Conservation (phyloP, 2,797 vertebrate species). For the Galagoides demidoff region DNA sequence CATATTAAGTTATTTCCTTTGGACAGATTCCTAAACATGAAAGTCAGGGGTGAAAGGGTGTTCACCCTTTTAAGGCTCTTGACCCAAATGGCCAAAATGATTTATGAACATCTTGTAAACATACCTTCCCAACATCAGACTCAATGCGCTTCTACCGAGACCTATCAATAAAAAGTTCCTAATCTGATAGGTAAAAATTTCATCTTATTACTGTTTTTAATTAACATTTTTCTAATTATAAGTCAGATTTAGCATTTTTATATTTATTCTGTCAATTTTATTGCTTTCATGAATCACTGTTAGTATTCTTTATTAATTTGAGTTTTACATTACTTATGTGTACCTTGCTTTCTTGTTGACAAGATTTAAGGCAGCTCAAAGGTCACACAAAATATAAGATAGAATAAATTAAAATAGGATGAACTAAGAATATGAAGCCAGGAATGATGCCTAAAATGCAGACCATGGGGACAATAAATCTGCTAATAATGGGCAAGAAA, state of each 20-base stretch:
- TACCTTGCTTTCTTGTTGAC: background rate
- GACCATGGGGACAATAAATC: background rate
- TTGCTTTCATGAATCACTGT: constrained; percentile 16
- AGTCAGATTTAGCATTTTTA: constrained; percentile 18
- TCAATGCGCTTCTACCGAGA: background rate
- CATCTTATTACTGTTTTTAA: constrained; percentile 10
- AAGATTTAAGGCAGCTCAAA: constrained; percentile 25
- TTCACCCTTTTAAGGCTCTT: constrained; percentile 54
- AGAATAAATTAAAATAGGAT: background rate
- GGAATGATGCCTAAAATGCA: background rate
- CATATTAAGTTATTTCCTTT: constrained; percentile 59
- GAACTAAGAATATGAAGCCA: background rate
- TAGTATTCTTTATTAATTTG: constrained; percentile 22
- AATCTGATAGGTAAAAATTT: constrained; percentile 22
- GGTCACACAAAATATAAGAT: background rate
- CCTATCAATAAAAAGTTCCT: background rate
- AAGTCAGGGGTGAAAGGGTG: constrained; percentile 48
- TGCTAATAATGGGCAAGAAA: background rate
- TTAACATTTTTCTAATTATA: constrained; percentile 13
- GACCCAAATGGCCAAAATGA: constrained; percentile 4
- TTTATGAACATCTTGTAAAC: background rate
- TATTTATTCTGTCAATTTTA: background rate
- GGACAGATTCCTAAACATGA: constrained; percentile 50
- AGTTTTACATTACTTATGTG: constrained; percentile 25
- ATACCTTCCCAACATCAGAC: background rate